Evolutionary conservation across 2,888 invertebrate species (phyloP).

Genomic region (Noctua fimbriata): DNA sequence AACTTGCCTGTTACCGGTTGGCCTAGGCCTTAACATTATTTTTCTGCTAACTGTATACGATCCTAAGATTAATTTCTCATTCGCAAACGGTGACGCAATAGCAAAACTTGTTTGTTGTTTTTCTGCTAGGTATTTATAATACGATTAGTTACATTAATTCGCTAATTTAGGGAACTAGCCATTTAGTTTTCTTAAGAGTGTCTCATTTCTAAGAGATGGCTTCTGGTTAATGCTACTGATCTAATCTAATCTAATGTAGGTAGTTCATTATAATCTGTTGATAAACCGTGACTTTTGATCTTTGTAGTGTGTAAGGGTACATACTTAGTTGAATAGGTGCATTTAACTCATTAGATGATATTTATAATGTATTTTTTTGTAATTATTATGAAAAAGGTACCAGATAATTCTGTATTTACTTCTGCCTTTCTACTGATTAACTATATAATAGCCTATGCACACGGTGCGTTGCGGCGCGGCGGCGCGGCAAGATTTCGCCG

Average conservation of each 20-base stretch:
- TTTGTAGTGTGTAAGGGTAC: not conserved
- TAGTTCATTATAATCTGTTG: slow-evolving; percentile 2
- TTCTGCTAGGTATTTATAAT: not conserved
- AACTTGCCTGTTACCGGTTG: not conserved
- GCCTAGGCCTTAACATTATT: slow-evolving; percentile 1
- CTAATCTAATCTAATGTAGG: slow-evolving; percentile 1
- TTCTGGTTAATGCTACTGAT: not conserved
- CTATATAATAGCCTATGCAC: too few species aligned
- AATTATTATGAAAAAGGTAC: not conserved
- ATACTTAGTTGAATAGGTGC: not conserved
- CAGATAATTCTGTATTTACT: not conserved
- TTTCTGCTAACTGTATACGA: not conserved
- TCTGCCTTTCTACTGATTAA: too few species aligned
- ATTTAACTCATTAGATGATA: not conserved
- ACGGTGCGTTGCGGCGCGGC: too few species aligned
- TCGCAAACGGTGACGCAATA: not conserved
- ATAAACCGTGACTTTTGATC: slow-evolving; percentile 15
- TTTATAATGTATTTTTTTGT: slow-evolving; percentile 1
- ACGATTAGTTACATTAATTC: not conserved
- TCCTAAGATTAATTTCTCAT: not conserved
- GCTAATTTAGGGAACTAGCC: not conserved
- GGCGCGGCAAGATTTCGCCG: too few species aligned
- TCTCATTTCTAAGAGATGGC: not conserved
- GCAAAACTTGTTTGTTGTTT: slow-evolving; percentile 1
- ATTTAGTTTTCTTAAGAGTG: not conserved